Evolutionary conservation across 2,888 invertebrate genomes (phyloP).

Genomic region (Formica aserva): DNA sequence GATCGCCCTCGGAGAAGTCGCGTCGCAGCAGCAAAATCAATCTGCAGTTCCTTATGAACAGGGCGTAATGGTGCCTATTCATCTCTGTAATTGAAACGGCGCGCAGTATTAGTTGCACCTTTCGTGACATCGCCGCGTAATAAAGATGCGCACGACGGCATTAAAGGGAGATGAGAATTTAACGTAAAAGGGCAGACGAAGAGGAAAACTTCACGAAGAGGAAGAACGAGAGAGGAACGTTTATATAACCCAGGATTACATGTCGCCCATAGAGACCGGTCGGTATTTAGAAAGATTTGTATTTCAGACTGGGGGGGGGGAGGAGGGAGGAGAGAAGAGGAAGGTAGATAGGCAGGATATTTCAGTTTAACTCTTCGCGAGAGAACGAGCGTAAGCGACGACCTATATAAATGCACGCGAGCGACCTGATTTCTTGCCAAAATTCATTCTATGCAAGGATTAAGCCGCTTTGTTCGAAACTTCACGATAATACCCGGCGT

Average conservation of each 20-base stretch:
- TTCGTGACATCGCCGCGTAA: constrained; percentile 34
- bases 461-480: constrained; percentile 53
- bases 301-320: constrained; percentile 15
- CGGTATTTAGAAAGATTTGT: constrained; percentile 52
- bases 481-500: constrained; percentile 47
- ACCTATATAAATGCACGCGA: constrained; percentile 37
- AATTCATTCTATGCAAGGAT: constrained; percentile 51
- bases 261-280: constrained; percentile 32
- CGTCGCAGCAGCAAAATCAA: constrained; percentile 95
- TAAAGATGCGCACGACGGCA: constrained; percentile 43
- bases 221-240: constrained; percentile 36
- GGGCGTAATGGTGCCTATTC: constrained; percentile 99
- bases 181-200: not conserved
- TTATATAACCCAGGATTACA: constrained; percentile 47
- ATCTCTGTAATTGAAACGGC: constrained; percentile 90
- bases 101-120: constrained; percentile 44
- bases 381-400: constrained; percentile 32
- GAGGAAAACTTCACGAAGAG: not conserved
- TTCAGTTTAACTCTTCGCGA: constrained; percentile 42
- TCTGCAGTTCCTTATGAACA: constrained; percentile 98
- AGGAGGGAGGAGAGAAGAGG: not conserved
- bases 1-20: constrained; percentile 96
- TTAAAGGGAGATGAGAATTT: constrained; percentile 29
- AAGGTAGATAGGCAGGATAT: constrained; percentile 37
- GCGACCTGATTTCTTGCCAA: constrained; percentile 55